Conservation (phyloP, 2,113 vertebrate genomes). For the Labrus mixtus region DNA sequence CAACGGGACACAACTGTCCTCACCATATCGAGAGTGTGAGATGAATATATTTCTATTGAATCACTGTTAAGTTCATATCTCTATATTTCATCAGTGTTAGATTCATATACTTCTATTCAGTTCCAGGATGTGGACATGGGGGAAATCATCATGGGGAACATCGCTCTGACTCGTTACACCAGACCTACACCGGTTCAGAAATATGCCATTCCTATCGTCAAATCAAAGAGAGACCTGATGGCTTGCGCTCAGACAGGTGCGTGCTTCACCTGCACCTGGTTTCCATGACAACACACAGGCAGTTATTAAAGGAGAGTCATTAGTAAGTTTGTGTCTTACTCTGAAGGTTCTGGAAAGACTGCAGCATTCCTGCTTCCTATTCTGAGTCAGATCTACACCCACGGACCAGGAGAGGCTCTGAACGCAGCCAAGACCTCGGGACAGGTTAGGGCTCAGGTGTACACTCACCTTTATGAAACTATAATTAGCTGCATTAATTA, state of each 20-base stretch:
- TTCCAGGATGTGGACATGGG: slow-evolving; percentile 99
- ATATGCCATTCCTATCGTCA: slow-evolving; percentile 98
- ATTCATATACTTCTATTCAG: slow-evolving; percentile 67
- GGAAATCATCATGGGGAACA: slow-evolving; percentile 98
- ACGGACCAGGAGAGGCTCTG: slow-evolving; percentile 92
- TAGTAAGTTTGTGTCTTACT: too few relatives aligned
- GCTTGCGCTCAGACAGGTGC: slow-evolving; percentile 98
- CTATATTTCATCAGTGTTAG: not conserved
- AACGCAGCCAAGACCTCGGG: slow-evolving; percentile 86
- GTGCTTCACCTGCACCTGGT: slow-evolving; percentile 2
- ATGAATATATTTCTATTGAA: too few relatives aligned
- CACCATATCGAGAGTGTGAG: slow-evolving; percentile 97
- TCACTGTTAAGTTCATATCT: not conserved
- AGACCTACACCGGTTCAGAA: slow-evolving; percentile 98
- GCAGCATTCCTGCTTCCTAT: slow-evolving; percentile 97
- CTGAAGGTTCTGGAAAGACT: slow-evolving; percentile 92
- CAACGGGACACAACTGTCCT: slow-evolving; percentile 94
- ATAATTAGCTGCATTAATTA: too few relatives aligned
- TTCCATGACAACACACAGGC: too few relatives aligned
- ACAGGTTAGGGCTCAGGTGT: slow-evolving; percentile 66
- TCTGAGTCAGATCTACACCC: slow-evolving; percentile 96
- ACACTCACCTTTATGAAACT: not conserved
- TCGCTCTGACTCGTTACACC: slow-evolving; percentile 92
- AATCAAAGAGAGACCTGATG: slow-evolving; percentile 97
- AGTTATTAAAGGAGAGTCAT: too few relatives aligned